Conservation (phyloP, 1,140 invertebrate species). For the Macrosteles quadrilineatus region DNA sequence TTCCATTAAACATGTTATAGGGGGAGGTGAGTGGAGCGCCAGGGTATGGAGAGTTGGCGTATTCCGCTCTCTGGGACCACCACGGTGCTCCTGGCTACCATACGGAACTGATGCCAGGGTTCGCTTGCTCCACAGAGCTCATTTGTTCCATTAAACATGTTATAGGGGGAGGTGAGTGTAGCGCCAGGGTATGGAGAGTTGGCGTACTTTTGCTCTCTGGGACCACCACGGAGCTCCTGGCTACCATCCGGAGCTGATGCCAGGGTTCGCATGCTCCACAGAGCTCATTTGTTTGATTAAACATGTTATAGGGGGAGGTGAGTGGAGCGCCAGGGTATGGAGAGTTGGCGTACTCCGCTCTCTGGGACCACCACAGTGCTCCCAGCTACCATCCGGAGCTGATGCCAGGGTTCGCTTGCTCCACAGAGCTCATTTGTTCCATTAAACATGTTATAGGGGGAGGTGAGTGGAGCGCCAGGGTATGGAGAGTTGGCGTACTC, state of each 20-base stretch:
- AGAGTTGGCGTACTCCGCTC: slow-evolving; percentile 22
- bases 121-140: slow-evolving; percentile 33
- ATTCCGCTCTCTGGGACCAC: slow-evolving; percentile 25
- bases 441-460: too few relatives aligned
- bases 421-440: slow-evolving; percentile 33
- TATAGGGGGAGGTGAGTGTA: slow-evolving; percentile 3
- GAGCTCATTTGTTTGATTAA: too few relatives aligned
- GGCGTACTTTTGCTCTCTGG: slow-evolving; percentile 22
- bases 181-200: slow-evolving; percentile 23
- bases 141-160: too few relatives aligned
- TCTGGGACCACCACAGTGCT: slow-evolving; percentile 19
- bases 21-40: neutral
- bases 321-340: neutral
- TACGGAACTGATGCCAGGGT: slow-evolving; percentile 34
- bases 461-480: neutral
- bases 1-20: too few relatives aligned
- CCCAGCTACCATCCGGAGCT: slow-evolving; percentile 32
- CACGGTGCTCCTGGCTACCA: slow-evolving; percentile 23
- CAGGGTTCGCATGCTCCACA: slow-evolving; percentile 34
- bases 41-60: slow-evolving; percentile 22
- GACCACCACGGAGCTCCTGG: slow-evolving; percentile 17
- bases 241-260: slow-evolving; percentile 34
- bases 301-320: slow-evolving; percentile 12
- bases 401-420: slow-evolving; percentile 34
- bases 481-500: slow-evolving; percentile 25